Percentiles rank a stretch among this genome's conserved stretches.
phyloP scores from a whole-genome alignment of 2,888 invertebrate genomes.

The Cenopis cana region DNA sequence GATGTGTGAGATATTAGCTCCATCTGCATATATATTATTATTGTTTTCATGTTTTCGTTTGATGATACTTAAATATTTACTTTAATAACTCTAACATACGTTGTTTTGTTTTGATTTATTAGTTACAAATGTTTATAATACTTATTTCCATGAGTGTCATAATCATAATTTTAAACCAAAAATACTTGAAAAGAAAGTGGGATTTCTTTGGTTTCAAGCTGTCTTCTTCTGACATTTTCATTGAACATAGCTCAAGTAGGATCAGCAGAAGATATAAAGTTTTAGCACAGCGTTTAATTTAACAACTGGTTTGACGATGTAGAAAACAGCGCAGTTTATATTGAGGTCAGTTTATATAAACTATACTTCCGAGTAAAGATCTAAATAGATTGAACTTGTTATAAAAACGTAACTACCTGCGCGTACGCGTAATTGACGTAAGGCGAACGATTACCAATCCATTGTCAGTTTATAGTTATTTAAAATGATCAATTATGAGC shows the following conservation, averaged over 20 bases:
- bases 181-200: constrained; percentile 15
- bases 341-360: constrained; percentile 43
- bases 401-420: constrained; percentile 31
- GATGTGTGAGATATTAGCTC: constrained; percentile 12
- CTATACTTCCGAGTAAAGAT: constrained; percentile 38
- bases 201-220: constrained; percentile 5
- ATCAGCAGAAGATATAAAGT: constrained; percentile 19
- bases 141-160: constrained; percentile 1
- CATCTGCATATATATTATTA: constrained; percentile 23
- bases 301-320: constrained; percentile 26
- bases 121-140: constrained; percentile 24
- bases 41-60: constrained; percentile 29
- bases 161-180: constrained; percentile 10
- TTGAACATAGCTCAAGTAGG: constrained; percentile 26
- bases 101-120: constrained; percentile 28
- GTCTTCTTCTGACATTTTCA: constrained; percentile 4
- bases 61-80: constrained; percentile 34
- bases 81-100: constrained; percentile 22
- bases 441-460: constrained; percentile 6
- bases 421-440: constrained; percentile 27
- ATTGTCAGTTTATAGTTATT: constrained; percentile 16
- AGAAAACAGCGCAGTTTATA: constrained; percentile 32
- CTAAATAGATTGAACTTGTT: constrained; percentile 39
- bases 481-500: neutral
- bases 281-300: constrained; percentile 18